Conservation (phyloP, 2,113 vertebrate species). For the Kryptolebias marmoratus region DNA sequence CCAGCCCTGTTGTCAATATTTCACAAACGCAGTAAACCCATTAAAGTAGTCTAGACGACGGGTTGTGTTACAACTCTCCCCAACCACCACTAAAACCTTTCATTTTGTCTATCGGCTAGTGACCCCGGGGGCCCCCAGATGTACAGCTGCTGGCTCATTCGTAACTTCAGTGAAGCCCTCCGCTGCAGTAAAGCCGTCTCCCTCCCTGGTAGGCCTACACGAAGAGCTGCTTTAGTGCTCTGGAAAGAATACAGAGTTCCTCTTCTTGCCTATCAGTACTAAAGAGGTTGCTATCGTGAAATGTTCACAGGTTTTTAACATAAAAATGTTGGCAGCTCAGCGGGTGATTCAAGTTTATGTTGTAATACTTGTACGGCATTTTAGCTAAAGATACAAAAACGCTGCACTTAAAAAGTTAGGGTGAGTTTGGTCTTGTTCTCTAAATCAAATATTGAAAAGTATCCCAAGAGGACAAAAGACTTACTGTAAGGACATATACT, state of each 20-base stretch:
- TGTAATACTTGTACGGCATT: not conserved
- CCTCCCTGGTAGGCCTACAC: slow-evolving; percentile 20
- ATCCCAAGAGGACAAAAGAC: no score
- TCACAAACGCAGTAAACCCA: slow-evolving; percentile 76
- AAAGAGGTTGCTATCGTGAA: slow-evolving; percentile 25
- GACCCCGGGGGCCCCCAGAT: slow-evolving; percentile 65
- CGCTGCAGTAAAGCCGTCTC: slow-evolving; percentile 32
- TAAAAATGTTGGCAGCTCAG: slow-evolving; percentile 31
- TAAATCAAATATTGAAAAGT: no score
- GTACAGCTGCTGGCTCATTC: slow-evolving; percentile 64
- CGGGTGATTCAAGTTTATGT: slow-evolving; percentile 23
- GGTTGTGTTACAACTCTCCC: slow-evolving; percentile 64
- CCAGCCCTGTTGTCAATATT: slow-evolving; percentile 73
- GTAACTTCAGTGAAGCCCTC: slow-evolving; percentile 38
- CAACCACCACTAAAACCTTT: slow-evolving; percentile 70
- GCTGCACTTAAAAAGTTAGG: no score
- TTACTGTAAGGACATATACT: no score
- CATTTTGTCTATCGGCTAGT: slow-evolving; percentile 69
- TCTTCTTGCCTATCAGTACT: slow-evolving; percentile 10
- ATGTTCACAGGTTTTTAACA: slow-evolving; percentile 38
- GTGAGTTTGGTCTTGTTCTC: not conserved
- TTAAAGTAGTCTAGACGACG: slow-evolving; percentile 82
- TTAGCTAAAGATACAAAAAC: not conserved
- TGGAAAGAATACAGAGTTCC: slow-evolving; percentile 4
- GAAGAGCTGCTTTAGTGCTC: slow-evolving; percentile 38